Evolutionary conservation across 23 tunicate species (phyloP), one percentile per base, ranked within the genome.

Genomic region (Trididemnum miniatum): DNA sequence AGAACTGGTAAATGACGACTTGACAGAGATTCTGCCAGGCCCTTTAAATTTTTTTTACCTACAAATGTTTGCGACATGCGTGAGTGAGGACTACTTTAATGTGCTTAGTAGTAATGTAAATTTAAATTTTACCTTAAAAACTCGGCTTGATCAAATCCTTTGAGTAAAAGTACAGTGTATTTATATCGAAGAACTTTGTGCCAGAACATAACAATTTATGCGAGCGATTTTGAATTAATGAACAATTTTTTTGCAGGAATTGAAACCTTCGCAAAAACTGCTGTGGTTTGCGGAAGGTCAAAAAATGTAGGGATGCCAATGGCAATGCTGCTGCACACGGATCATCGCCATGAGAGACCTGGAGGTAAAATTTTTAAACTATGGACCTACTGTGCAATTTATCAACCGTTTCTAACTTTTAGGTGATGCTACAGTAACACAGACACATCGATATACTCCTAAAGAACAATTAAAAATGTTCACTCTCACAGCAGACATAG

Each of bases 251-350:
- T 31, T 51, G 0, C 65, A 82, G 91, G 97, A 3, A 80, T 95
- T 52, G 99, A 95, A 20, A 95, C 99, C 2, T 90, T 90, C 83
- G 99, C 86, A 23, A 90, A 90, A 80, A 86, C 89, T 37, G 96
- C 95, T 23, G 82, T 95, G 15, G 96, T 95, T 2, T 90, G 92
- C 65, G 99, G 99, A 22, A 40, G 99, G 33, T 95, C 99, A 18
- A 90, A 90, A 65, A 90, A 95, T 75, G 96, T 89, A 35, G 99
- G 99, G 0, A 90, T 95, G 96, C 99, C 99, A 51, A 79, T 91
- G 34, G 96, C 99, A 0, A 90, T 95, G 92, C 71, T 95, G 23
- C 34, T 95, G 15, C 99, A 93, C 77, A 93, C 93, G 0, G 98
- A 93, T 59, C 98, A 93, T 59, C 60, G 93, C 12, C 98, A 93